Base-by-base conservation (phyloP, 2,888 invertebrate genomes). In the Erebia palarica region DNA sequence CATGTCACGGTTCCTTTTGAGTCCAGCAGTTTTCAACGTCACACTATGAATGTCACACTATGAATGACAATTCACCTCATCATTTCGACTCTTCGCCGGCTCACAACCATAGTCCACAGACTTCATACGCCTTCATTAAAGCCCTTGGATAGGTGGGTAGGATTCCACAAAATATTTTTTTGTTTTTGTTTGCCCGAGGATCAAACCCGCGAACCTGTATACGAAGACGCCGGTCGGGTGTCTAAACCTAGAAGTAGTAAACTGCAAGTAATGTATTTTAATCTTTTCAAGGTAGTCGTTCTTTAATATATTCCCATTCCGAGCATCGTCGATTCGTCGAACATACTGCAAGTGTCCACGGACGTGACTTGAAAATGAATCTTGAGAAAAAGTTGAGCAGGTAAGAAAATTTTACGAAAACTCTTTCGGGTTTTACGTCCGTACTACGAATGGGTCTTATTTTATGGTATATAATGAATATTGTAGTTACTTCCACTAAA, bases 251-350 rank as follows among this genome's bases (percentile, higher is more conserved):
- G 51, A n/a, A 60, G 8, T 53, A 68, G 10, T 27, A 49, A 47
- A 64, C 47, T 58, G 13, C 18, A 36, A 47, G 27, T 44, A 42
- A 57, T 73, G 75, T 79, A 79, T 77, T 79, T 78, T 77, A 81
- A 84, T 83, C 80, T 76, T 77, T 75, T 76, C 76, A 79, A 82
- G 78, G 79, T 81, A 75, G 75, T 72, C 77, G 78, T 81, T 79
- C 80, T 83, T 85, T 87, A 89, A 89, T 82, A 87, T 90, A 90
- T 90, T 90, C 89, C 83, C 84, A 86, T 86, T 85, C 86, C 84
- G 85, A 84, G 85, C 85, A 84, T 83, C 84, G 84, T 85, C 88
- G 90, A 92, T 91, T 91, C 91, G 91, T 89, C 83, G 88, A 87
- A 88, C 88, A 87, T 84, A 82, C 84, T 90, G 87, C 87, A 87